Evolutionary conservation across 2,113 vertebrate species (phyloP).

Genomic region (Ciconia stormi): DNA sequence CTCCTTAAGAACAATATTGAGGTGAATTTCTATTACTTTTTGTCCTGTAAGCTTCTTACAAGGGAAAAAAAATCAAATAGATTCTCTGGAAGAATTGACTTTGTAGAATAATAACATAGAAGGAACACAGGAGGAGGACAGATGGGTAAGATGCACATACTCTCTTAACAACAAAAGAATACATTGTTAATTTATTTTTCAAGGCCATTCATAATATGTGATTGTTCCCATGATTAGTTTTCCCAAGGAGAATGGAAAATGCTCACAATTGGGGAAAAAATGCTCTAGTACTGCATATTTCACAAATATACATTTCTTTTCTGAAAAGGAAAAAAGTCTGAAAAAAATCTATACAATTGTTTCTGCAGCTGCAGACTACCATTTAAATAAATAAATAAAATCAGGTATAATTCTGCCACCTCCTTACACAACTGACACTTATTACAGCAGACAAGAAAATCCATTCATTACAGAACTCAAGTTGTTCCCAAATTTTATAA

Average conservation of each 20-base stretch:
- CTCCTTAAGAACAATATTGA: slow-evolving; percentile 41
- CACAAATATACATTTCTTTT: neutral
- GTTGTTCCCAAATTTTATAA: neutral
- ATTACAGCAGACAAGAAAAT: neutral
- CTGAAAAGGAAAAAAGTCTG: neutral
- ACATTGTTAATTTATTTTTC: neutral
- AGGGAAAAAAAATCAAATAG: slow-evolving; percentile 36
- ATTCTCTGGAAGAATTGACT: slow-evolving; percentile 42
- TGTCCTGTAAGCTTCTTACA: slow-evolving; percentile 61
- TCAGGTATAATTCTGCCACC: neutral
- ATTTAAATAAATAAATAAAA: neutral
- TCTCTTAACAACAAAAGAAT: neutral
- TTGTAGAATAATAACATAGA: slow-evolving; percentile 49
- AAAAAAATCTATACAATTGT: neutral
- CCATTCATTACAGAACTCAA: neutral
- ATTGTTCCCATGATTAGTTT: neutral
- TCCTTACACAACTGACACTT: neutral
- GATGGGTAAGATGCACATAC: neutral
- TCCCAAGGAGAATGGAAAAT: neutral
- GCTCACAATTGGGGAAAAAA: neutral
- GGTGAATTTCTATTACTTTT: slow-evolving; percentile 63
- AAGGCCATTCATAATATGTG: neutral
- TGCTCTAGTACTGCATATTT: neutral
- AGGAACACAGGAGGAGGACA: slow-evolving; percentile 21
- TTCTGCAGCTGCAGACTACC: neutral